Conservation (phyloP, 2,797 vertebrate genomes). For the Tangara arthus region DNA sequence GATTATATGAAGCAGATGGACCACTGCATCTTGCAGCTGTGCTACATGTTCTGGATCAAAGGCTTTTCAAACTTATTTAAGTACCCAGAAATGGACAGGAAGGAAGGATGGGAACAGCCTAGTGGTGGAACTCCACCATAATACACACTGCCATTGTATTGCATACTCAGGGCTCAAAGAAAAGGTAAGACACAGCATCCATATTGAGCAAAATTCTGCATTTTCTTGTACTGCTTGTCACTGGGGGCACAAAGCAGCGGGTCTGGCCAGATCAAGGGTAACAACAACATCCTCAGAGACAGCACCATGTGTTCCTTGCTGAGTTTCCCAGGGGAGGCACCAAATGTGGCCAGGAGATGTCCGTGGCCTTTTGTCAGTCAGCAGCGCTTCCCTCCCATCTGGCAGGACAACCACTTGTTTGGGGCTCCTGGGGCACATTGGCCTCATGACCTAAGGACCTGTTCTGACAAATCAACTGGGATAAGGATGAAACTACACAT, state of each 20-base stretch:
- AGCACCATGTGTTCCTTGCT: not conserved
- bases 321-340: not conserved
- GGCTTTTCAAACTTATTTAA: not conserved
- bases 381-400: not conserved
- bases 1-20: not conserved
- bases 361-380: not conserved
- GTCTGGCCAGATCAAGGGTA: not conserved
- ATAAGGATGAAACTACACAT: not conserved
- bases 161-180: not conserved
- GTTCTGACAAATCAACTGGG: not conserved
- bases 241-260: not conserved
- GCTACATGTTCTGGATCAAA: not conserved
- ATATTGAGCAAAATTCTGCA: not conserved
- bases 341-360: not conserved
- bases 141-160: not conserved
- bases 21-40: not conserved
- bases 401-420: not conserved
- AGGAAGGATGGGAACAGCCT: not conserved
- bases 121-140: not conserved
- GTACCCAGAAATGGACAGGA: not conserved
- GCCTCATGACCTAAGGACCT: not conserved
- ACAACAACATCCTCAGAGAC: fast-evolving
- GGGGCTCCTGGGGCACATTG: not conserved
- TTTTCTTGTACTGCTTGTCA: not conserved
- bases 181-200: not conserved